Conservation (phyloP, 1,140 invertebrate genomes). For the Orius laevigatus region DNA sequence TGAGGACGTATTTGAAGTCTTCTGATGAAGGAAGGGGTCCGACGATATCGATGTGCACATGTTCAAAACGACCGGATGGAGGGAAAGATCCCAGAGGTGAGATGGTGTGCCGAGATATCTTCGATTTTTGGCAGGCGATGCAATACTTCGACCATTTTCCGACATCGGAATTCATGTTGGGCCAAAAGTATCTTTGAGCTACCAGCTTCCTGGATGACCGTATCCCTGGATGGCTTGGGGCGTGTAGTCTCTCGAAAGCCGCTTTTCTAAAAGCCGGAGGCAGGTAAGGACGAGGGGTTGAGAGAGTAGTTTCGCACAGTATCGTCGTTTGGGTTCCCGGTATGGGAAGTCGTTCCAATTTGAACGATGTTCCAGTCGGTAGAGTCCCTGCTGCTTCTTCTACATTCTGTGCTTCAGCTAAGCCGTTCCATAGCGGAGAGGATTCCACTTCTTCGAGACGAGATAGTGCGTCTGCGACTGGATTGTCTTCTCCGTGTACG, state of each 20-base stretch:
- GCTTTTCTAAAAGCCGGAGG: not conserved
- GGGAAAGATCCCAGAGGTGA: slow-evolving; percentile 20
- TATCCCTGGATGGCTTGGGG: not conserved
- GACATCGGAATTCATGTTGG: slow-evolving; percentile 23
- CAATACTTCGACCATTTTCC: slow-evolving; percentile 21
- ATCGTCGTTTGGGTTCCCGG: not conserved
- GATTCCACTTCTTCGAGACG: slow-evolving; percentile 9
- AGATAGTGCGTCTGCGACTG: slow-evolving; percentile 1
- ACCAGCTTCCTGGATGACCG: not conserved
- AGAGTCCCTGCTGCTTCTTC: not conserved
- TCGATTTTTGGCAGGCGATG: slow-evolving; percentile 21
- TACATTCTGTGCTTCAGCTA: not conserved
- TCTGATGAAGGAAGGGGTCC: slow-evolving; percentile 20
- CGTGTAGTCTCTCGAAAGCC: not conserved
- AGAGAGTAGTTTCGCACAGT: not conserved
- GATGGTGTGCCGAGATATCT: slow-evolving; percentile 17
- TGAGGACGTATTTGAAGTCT: slow-evolving; percentile 22
- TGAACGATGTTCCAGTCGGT: not conserved
- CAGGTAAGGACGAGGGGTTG: not conserved
- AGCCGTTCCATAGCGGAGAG: not conserved
- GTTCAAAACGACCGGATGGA: slow-evolving; percentile 18
- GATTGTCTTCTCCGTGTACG: slow-evolving; percentile 21
- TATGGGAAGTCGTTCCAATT: not conserved
- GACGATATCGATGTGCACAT: slow-evolving; percentile 22
- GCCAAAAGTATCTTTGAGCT: slow-evolving; percentile 21